Evolutionary conservation across 2,797 vertebrate genomes (phyloP), one percentile per base, ranked within the genome.

Genomic region (Liasis olivaceus): DNA sequence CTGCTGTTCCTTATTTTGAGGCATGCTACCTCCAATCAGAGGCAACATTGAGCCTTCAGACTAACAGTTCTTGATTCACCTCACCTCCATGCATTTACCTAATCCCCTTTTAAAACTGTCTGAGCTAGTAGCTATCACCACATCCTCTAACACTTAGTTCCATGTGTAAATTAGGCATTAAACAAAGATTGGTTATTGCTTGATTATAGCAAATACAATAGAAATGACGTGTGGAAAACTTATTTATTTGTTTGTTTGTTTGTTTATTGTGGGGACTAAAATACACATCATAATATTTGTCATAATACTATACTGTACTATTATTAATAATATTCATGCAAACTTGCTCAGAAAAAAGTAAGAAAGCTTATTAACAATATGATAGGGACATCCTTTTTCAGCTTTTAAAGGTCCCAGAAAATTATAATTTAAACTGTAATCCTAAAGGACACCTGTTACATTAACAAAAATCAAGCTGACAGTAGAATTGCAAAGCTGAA

Each of bases 381-480:
- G 51, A 54, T 54, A 54, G 51, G 0, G 51, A 54, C 51, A 54
- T 54, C 51, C 51, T 54, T 54, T 54, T 54, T 89, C 26, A 47
- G 47, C 20, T 91, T 28, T 59, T 69, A 88, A 8, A 85, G 93
- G 77, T 8, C n/a, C 60, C 66, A 77, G 2, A 92, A 94, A 13
- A 85, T n/a, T 64, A 66, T 17, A 59, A 91, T 7, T 2, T 9
- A 81, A 58, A 8, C 54, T 94, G 90, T 87, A 94, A 89, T 66
- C 92, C 95, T 98, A 96, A 90, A 98, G 96, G 97, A 98, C 97
- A 96, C 95, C 88, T 91, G 96, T 94, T 97, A 96, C 36, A 95
- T 95, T 36, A 66, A 81, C 20, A 47, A 81, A 81, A 66, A 54
- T 7, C 51, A 54, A 54, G 51, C 51, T 54, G 51, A 54, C 51